phyloP scores from a whole-genome alignment of 2,113 vertebrate genomes.

The Piliocolobus tephrosceles region DNA sequence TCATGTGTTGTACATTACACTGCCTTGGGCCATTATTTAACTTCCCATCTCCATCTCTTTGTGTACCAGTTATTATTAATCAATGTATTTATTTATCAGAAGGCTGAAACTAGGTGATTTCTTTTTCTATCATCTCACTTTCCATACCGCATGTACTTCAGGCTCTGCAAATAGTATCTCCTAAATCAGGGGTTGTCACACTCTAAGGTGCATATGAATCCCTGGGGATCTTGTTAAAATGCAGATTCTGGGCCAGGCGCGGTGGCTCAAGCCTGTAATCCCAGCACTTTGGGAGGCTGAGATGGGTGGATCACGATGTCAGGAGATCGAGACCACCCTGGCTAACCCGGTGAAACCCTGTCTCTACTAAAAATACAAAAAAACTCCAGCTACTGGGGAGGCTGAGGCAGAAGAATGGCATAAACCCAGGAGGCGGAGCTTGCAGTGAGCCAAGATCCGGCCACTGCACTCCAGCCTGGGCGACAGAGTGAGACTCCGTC shows the following conservation, averaged over 20 bases:
- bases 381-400: too few species aligned
- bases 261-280: too few species aligned
- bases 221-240: neutral
- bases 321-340: too few species aligned
- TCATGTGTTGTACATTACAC: neutral
- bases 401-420: too few species aligned
- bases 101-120: neutral
- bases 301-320: too few species aligned
- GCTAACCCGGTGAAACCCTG: too few species aligned
- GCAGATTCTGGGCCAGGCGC: neutral
- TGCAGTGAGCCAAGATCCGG: too few species aligned
- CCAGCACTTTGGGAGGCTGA: too few species aligned
- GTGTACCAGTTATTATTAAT: neutral
- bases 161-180: neutral
- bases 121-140: neutral
- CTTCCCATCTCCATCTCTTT: neutral
- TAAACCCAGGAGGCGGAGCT: too few species aligned
- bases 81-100: neutral
- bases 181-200: neutral
- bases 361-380: too few species aligned
- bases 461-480: too few species aligned
- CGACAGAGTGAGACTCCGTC: too few species aligned
- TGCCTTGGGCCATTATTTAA: neutral
- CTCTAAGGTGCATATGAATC: neutral
- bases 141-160: neutral